These are phyloP conservation scores for Spatulosminthurus flaviceps DNA, from an alignment of 2,888 invertebrate species.

Conservation along the genomic window DNA sequence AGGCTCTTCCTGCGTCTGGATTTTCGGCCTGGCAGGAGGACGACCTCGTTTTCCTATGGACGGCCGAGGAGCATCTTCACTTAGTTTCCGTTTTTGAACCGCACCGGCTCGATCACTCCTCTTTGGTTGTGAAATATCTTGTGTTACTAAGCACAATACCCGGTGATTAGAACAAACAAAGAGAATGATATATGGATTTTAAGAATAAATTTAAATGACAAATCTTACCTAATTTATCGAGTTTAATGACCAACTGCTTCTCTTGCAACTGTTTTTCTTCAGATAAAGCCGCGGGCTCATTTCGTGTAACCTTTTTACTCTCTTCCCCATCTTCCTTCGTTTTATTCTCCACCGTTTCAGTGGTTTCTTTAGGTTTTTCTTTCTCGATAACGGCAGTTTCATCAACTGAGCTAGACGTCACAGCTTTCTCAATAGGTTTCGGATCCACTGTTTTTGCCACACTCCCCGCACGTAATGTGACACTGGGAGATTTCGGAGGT, in stretches of 20 bases:
- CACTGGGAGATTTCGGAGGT: neutral
- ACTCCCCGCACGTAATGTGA: neutral
- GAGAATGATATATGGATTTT: too few species aligned
- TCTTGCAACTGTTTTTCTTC: slow-evolving; percentile 24
- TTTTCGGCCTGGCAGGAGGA: neutral
- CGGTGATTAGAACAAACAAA: too few species aligned
- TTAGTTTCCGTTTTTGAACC: neutral
- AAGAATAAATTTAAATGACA: neutral
- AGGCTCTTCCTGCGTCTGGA: neutral
- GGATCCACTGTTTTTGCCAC: neutral
- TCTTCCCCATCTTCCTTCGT: neutral
- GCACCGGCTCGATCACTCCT: neutral
- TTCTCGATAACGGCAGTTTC: too few species aligned
- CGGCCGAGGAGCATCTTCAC: neutral
- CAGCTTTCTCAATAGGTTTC: too few species aligned
- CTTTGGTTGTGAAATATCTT: neutral
- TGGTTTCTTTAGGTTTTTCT: too few species aligned
- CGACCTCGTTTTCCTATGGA: neutral
- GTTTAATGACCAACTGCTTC: neutral
- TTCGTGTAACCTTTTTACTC: neutral
- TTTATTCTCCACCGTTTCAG: too few species aligned
- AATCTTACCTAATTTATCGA: slow-evolving; percentile 16
- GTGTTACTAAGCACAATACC: neutral
- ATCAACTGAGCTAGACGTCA: too few species aligned
- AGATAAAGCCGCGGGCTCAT: neutral